Evolutionary conservation across 2,113 vertebrate species (phyloP), one percentile per base, ranked within the genome.

Genomic region (Pomatorhinus ruficollis): DNA sequence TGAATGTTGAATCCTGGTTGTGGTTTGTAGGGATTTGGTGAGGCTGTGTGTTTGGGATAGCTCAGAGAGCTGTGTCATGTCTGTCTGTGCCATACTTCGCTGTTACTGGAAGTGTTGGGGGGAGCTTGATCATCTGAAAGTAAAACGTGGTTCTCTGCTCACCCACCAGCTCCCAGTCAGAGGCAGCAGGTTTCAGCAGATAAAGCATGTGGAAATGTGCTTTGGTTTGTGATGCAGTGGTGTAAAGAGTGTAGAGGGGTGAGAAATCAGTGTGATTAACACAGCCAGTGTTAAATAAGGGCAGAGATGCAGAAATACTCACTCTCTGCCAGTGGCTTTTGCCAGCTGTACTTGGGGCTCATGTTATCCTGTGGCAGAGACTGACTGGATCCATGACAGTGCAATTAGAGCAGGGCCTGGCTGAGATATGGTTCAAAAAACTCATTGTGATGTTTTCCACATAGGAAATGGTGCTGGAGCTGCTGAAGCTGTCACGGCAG

Each of bases 401-500:
- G 8, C 63, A 69, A 2, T 37, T 49, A 49, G 18, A 47, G 42
- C 35, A 9, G 42, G 39, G 18, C 15, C 30, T 3, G 18, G 30
- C 61, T 17, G 39, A 47, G 14, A 20, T 19, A 5, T 0, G 1
- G 7, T 5, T 3, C 4, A 5, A 2, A 30, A 71, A 66, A 1
- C 39, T 13, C 23, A 10, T 12, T 5, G 27, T 31, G 81, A 17
- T 3, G 2, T 94, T 87, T 93, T 61, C 40, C 31, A 71, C 37
- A 5, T 75, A 99, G 99, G 94, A 98, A 63, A 99, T 99, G 91
- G 91, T 83, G 45, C 47, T 44, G 9, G 98, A 98, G 37, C 94
- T 99, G 94, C 93, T 50, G 50, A 49, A 79, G 35, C 96, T 99
- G 96, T 98, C 98, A 0, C 45, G 10, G 86, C 93, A 7, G 69